Base-by-base conservation (phyloP, 1,140 invertebrate genomes). In the Drosophila baimaii region DNA sequence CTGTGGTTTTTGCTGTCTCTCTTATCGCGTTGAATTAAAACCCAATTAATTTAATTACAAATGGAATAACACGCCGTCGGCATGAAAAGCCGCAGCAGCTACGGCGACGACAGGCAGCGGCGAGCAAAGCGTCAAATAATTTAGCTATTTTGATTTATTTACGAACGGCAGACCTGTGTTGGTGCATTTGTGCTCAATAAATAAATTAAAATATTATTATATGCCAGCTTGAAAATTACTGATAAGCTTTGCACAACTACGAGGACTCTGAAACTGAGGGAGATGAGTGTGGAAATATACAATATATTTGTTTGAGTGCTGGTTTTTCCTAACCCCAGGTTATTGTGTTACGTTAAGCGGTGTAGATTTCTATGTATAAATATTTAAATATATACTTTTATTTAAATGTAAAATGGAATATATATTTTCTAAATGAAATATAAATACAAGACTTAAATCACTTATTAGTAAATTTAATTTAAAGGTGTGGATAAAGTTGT, bases 21-120 rank as follows among this genome's bases (percentile, higher is more conserved):
- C 70, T 84, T 89, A 89, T 89, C 84, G 77, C 84, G 17, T 65
- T 81, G 85, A 91, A 91, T 91, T 91, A 91, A 91, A 91, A 81
- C 90, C 79, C 90, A 91, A 91, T 91, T 91, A 91, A 91, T 91
- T 91, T 85, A 91, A 90, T 91, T 91, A 91, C 90, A 91, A 91
- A 91, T 91, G 83, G 74, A 82, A 86, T 86, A 90, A 80, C 86
- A 81, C 86, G 81, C 47, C 75, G 82, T 31, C 63, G 46, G n/a
- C 55, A 31, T 58, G 41, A 35, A 49, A 56, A 62, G 27, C 54
- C 43, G 23, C 46, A 39, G 47, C 41, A 70, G 49, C 41, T 13
- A 27, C 58, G 31, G 29, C 29, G 29, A 31, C 29, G 31, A 33
- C 31, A 33, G 31, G 25, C 37, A 19, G 35, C 54, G 23, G 49